A percentile compares a stretch with the other conserved stretches of the same genome.
Conservation (phyloP, 2,797 vertebrate species). For the Myiothlypis coronata region DNA sequence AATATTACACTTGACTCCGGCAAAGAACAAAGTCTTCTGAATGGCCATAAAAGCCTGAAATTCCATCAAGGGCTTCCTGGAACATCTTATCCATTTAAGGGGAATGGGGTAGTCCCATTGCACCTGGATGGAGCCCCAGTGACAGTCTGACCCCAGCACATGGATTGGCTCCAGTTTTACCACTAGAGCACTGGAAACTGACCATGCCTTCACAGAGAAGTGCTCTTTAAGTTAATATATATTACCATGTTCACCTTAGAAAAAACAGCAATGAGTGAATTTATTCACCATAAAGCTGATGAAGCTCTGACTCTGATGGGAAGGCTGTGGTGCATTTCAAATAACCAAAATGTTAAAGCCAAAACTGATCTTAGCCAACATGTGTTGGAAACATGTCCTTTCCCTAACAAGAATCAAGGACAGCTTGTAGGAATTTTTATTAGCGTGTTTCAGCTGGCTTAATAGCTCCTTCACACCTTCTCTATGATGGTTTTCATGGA, state of each 20-base stretch:
- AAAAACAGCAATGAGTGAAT: not conserved
- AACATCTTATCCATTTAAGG: not conserved
- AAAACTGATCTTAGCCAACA: not conserved
- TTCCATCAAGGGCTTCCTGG: not conserved
- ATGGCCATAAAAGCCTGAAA: not conserved
- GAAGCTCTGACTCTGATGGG: not conserved
- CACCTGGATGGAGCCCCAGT: not conserved
- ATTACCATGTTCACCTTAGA: not conserved
- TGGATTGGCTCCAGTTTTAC: not conserved
- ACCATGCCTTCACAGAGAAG: not conserved
- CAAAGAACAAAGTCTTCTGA: not conserved
- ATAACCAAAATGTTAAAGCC: not conserved
- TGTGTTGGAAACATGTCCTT: not conserved
- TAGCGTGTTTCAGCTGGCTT: not conserved
- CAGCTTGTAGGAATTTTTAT: not conserved
- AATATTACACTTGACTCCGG: not conserved
- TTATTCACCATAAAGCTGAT: not conserved
- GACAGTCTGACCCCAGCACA: not conserved
- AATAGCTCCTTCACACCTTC: not conserved
- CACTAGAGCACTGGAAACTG: not conserved
- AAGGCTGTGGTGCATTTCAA: not conserved
- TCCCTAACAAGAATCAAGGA: not conserved
- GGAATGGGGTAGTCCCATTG: not conserved
- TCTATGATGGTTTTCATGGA: accelerated
- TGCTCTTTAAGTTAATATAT: not conserved